phyloP scores from a whole-genome alignment of 2,888 invertebrate genomes.

The Stegophylla sp. region DNA sequence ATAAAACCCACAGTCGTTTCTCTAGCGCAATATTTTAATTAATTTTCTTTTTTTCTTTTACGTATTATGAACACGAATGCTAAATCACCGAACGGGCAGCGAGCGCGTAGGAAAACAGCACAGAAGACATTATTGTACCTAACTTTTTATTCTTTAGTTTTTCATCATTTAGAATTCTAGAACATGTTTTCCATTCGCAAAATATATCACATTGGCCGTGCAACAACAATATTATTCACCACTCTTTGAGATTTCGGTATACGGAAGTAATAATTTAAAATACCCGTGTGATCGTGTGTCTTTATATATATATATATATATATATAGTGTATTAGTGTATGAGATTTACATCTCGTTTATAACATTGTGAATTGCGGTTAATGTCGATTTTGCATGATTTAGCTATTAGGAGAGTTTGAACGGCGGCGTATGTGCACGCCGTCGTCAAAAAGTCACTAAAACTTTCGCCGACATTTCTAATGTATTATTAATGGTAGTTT shows the following conservation, averaged over 20 bases:
- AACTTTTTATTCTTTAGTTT: no score
- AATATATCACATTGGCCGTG: no score
- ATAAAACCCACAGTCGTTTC: not conserved
- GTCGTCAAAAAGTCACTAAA: constrained; percentile 19
- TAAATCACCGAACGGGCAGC: not conserved
- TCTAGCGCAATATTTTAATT: no score
- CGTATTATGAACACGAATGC: not conserved
- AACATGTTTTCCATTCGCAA: no score
- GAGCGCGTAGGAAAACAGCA: no score
- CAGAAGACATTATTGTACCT: not conserved
- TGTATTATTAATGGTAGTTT: constrained; percentile 35
- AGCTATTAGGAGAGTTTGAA: constrained; percentile 19
- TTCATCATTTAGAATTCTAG: no score
- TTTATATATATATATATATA: not conserved
- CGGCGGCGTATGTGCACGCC: no score
- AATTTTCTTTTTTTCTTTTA: not conserved
- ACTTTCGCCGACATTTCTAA: constrained; percentile 21
- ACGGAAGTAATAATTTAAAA: not conserved
- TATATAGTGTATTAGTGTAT: not conserved
- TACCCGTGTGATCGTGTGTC: not conserved
- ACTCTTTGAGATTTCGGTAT: no score
- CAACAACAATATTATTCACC: no score
- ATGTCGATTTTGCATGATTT: constrained; percentile 47
- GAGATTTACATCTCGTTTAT: constrained; percentile 7
- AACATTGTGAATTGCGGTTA: constrained; percentile 14